phyloP scores from a whole-genome alignment of 2,113 vertebrate species.

The Centropus bengalensis region DNA sequence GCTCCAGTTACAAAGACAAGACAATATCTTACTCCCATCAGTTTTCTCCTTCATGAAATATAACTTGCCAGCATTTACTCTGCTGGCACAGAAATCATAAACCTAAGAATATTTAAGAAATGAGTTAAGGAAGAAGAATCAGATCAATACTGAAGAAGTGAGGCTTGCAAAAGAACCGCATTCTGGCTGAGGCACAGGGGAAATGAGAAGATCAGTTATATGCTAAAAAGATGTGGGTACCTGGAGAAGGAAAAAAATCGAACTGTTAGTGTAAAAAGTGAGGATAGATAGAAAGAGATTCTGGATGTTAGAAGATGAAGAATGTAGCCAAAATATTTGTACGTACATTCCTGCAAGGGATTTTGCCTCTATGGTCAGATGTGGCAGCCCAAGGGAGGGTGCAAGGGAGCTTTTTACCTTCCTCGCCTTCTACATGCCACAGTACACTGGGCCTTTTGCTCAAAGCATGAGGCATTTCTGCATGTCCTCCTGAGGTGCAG shows the following conservation, averaged over 20 bases:
- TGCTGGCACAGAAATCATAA: not conserved
- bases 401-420: not conserved
- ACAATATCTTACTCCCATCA: not conserved
- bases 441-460: not conserved
- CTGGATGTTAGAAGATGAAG: not conserved
- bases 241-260: not conserved
- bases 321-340: not conserved
- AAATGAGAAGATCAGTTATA: not conserved
- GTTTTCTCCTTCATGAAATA: not conserved
- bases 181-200: not conserved
- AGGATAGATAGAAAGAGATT: not conserved
- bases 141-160: not conserved
- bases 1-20: not conserved
- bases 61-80: not conserved
- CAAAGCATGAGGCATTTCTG: not conserved
- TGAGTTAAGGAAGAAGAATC: not conserved
- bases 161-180: not conserved
- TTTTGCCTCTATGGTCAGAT: not conserved
- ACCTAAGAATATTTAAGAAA: not conserved
- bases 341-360: not conserved
- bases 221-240: not conserved
- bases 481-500: not conserved
- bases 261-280: not conserved
- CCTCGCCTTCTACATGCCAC: not conserved
- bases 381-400: not conserved